A percentile compares a stretch with the other conserved stretches of the same genome.
Evolutionary conservation across 2,888 invertebrate species (phyloP).

Genomic region (Scrobipalpa costella): DNA sequence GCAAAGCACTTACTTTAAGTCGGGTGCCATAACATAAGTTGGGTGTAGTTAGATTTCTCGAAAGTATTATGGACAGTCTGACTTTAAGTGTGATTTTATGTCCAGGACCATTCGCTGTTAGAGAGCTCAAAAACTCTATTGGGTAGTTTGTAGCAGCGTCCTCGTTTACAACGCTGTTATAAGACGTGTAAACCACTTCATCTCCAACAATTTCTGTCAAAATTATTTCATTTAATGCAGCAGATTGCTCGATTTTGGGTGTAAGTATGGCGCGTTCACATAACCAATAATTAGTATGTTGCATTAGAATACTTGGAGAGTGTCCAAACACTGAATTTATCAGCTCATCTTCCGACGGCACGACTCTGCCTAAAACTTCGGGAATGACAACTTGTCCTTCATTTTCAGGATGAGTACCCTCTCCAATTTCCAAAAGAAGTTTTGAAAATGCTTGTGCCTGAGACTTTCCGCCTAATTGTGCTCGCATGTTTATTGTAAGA

Average conservation of each 20-base stretch:
- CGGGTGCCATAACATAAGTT: conserved; percentile 6
- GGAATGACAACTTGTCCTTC: not conserved
- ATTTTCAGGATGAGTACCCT: not conserved
- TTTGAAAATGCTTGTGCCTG: not conserved
- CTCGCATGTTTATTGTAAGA: no score
- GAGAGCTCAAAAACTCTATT: not conserved
- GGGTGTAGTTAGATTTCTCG: conserved; percentile 12
- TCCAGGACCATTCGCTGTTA: not conserved
- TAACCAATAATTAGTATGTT: not conserved
- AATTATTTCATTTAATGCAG: not conserved
- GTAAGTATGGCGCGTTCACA: not conserved
- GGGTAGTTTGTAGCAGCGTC: not conserved
- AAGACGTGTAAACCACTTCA: not conserved
- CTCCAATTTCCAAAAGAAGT: not conserved
- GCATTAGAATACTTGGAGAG: no score
- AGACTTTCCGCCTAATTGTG: not conserved
- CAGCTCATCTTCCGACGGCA: not conserved
- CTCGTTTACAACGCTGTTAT: conserved; percentile 1
- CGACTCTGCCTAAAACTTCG: not conserved
- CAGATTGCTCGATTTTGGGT: not conserved
- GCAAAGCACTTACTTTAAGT: conserved; percentile 18
- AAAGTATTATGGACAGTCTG: conserved; percentile 29
- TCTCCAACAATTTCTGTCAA: not conserved
- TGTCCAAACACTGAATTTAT: not conserved
- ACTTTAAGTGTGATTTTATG: not conserved